These are phyloP conservation scores for Aphyosemion australe DNA, from an alignment of 2,113 vertebrate genomes.

Conservation along the genomic window DNA sequence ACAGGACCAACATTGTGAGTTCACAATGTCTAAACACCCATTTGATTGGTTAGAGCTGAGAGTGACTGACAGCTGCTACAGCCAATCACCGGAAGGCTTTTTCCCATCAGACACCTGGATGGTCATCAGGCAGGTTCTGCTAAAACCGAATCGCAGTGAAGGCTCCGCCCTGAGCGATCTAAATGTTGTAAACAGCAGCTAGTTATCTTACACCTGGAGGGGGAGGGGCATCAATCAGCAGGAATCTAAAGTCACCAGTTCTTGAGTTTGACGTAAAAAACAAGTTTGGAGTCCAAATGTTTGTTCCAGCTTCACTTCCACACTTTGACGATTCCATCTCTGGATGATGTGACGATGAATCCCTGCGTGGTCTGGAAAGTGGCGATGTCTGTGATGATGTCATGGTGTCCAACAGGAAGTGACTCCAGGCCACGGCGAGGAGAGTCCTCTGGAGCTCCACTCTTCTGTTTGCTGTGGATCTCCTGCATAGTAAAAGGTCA, in stretches of 20 bases:
- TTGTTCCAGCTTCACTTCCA: slow-evolving; percentile 85
- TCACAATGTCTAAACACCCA: not conserved
- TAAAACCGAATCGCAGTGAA: too few relatives aligned
- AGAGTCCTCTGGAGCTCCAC: slow-evolving; percentile 87
- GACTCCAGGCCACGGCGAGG: slow-evolving; percentile 92
- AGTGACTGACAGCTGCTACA: not conserved
- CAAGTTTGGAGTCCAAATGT: too few relatives aligned
- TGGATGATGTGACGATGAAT: slow-evolving; percentile 95
- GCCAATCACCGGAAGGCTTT: not conserved
- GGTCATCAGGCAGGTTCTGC: too few relatives aligned
- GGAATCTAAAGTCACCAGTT: too few relatives aligned
- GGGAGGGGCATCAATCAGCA: too few relatives aligned
- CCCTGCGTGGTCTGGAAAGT: slow-evolving; percentile 98
- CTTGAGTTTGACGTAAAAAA: too few relatives aligned
- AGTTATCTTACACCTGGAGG: too few relatives aligned
- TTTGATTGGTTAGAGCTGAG: not conserved
- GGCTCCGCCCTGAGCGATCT: too few relatives aligned
- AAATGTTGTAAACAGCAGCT: too few relatives aligned
- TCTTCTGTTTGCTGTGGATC: slow-evolving; percentile 97
- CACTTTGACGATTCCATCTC: slow-evolving; percentile 97
- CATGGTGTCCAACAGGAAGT: slow-evolving; percentile 92
- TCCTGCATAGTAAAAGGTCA: slow-evolving; percentile 77
- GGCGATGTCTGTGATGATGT: slow-evolving; percentile 95
- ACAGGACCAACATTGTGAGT: too few relatives aligned
- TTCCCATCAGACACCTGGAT: too few relatives aligned